phyloP scores from a whole-genome alignment of 2,113 vertebrate genomes.

The Cricetomys ansorgei region DNA sequence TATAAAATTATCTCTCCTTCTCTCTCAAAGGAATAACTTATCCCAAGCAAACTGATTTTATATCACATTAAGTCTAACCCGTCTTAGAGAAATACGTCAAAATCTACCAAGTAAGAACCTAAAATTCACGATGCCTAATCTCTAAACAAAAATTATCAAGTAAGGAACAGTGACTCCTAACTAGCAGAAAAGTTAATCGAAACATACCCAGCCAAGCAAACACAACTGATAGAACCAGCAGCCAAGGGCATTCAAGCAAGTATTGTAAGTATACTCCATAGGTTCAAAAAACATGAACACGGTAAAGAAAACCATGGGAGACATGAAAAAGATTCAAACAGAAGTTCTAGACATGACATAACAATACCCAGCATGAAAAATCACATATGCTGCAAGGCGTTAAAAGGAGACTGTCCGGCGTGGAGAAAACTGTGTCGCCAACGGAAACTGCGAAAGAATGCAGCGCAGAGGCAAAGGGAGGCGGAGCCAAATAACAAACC shows the following conservation, averaged over 20 bases:
- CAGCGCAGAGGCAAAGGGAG: background rate
- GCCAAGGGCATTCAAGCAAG: background rate
- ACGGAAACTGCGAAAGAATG: background rate
- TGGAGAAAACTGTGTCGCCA: background rate
- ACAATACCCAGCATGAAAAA: background rate
- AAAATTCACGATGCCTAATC: background rate
- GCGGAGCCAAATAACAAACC: background rate
- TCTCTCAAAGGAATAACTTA: slow-evolving; percentile 5
- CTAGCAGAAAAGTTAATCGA: slow-evolving; percentile 41
- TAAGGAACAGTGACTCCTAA: background rate
- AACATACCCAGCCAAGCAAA: background rate
- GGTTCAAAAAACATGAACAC: background rate
- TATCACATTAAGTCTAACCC: slow-evolving; percentile 11
- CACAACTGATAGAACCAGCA: background rate
- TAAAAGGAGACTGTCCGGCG: background rate
- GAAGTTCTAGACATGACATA: slow-evolving; percentile 21
- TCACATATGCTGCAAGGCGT: background rate
- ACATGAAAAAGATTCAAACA: background rate
- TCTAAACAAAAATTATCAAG: background rate
- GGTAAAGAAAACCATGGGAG: background rate
- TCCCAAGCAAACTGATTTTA: background rate
- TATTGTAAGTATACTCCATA: background rate
- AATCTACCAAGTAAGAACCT: slow-evolving; percentile 1
- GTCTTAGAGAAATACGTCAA: slow-evolving; percentile 24
- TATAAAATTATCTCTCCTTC: too few relatives aligned